phyloP scores from a whole-genome alignment of 2,888 invertebrate genomes.

The Drosophila parthenogenetica region DNA sequence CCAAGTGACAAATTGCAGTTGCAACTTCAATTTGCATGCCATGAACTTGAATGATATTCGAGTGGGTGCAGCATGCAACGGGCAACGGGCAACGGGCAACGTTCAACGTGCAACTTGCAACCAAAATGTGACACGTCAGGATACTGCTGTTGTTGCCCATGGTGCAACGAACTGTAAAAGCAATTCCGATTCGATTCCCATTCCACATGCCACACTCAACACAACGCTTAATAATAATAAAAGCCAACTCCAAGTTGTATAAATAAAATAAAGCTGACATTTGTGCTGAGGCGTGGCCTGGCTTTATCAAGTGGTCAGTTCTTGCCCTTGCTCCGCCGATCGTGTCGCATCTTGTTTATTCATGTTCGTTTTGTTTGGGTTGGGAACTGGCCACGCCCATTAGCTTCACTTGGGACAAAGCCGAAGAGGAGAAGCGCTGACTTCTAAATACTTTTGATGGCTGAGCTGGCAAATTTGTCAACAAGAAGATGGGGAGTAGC shows the following conservation, averaged over 20 bases:
- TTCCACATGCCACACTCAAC: slow-evolving; percentile 17
- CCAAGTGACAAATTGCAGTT: slow-evolving; percentile 77
- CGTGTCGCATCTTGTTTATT: slow-evolving; percentile 24
- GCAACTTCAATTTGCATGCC: slow-evolving; percentile 63
- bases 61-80: slow-evolving; percentile 45
- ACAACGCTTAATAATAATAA: neutral
- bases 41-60: slow-evolving; percentile 70
- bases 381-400: slow-evolving; percentile 10
- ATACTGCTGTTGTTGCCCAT: slow-evolving; percentile 5
- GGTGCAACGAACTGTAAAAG: slow-evolving; percentile 69
- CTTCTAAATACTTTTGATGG: neutral
- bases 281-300: slow-evolving; percentile 36
- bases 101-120: slow-evolving; percentile 1
- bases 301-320: slow-evolving; percentile 48
- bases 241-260: slow-evolving; percentile 13
- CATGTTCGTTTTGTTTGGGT: slow-evolving; percentile 23
- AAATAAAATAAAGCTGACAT: slow-evolving; percentile 44
- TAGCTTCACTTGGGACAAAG: neutral
- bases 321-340: slow-evolving; percentile 23
- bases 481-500: neutral
- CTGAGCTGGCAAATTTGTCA: slow-evolving; percentile 1
- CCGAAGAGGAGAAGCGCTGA: neutral
- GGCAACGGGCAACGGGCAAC: slow-evolving; percentile 15
- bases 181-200: slow-evolving; percentile 18
- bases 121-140: slow-evolving; percentile 32